These are phyloP conservation scores for Hoplias malabaricus DNA, from an alignment of 2,113 vertebrate genomes.

Conservation along the genomic window DNA sequence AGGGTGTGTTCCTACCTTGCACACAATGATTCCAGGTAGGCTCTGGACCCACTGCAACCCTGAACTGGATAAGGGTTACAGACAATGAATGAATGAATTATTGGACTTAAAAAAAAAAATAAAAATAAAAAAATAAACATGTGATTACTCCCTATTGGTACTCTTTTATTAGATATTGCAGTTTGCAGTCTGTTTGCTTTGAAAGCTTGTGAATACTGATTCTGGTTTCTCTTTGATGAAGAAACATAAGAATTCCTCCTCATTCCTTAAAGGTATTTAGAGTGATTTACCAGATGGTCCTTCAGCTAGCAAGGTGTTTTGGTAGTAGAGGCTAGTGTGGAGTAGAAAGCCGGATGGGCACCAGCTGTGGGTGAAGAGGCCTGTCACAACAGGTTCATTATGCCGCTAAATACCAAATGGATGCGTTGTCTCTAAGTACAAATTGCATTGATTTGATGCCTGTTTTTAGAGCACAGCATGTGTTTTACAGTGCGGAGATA, in stretches of 20 bases:
- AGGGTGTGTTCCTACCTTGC: too few species aligned
- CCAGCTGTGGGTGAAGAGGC: conserved; percentile 24
- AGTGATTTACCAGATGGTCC: neutral
- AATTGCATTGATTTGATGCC: conserved; percentile 37
- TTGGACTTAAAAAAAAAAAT: too few species aligned
- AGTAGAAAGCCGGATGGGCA: conserved; percentile 17
- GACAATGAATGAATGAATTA: too few species aligned
- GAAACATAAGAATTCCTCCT: neutral
- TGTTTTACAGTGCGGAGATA: neutral
- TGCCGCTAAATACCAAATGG: neutral
- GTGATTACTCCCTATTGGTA: too few species aligned
- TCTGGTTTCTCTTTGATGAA: neutral
- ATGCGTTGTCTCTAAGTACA: conserved; percentile 12
- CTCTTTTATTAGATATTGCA: too few species aligned
- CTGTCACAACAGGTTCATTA: conserved; percentile 31
- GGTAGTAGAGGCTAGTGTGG: neutral
- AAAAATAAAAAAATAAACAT: too few species aligned
- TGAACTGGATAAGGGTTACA: too few species aligned
- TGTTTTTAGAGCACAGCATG: conserved; percentile 4
- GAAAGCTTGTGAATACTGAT: neutral
- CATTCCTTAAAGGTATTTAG: neutral
- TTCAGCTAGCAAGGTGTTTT: conserved; percentile 11
- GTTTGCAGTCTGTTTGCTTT: neutral
- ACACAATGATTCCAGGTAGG: too few species aligned
- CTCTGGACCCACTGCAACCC: too few species aligned